A percentile compares a stretch with the other conserved stretches of the same genome.
phyloP scores from a whole-genome alignment of 2,113 vertebrate genomes.

The Lonchura striata region DNA sequence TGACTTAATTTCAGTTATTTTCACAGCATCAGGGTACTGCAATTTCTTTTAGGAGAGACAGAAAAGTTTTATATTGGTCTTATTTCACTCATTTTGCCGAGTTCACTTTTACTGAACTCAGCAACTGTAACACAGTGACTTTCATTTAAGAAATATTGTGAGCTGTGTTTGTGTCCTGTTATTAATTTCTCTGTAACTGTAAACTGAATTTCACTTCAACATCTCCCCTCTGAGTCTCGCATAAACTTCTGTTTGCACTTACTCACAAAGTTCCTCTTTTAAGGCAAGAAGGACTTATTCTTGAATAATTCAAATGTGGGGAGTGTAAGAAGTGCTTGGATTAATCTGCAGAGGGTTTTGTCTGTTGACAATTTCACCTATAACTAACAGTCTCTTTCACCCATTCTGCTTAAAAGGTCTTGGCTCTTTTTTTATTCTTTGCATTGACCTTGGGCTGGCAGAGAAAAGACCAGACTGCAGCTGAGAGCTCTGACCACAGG shows the following conservation, averaged over 20 bases:
- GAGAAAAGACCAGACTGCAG: conserved; percentile 20
- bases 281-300: not conserved
- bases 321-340: not conserved
- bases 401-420: conserved; percentile 31
- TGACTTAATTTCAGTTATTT: not conserved
- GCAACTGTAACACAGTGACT: not conserved
- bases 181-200: not conserved
- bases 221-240: not conserved
- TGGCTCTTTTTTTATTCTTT: conserved; percentile 9
- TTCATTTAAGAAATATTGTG: not conserved
- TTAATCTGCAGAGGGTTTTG: not conserved
- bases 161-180: not conserved
- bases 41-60: not conserved
- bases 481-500: not conserved
- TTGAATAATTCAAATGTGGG: conserved; percentile 21
- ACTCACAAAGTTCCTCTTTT: not conserved
- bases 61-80: not conserved
- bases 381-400: not conserved
- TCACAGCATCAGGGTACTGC: not conserved
- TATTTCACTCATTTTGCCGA: not conserved
- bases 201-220: not conserved
- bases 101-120: not conserved
- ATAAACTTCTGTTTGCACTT: not conserved
- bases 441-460: not conserved
- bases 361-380: conserved; percentile 30